These are phyloP conservation scores for Camponotus pennsylvanicus DNA, from an alignment of 1,140 invertebrate genomes.

Conservation along the genomic window DNA sequence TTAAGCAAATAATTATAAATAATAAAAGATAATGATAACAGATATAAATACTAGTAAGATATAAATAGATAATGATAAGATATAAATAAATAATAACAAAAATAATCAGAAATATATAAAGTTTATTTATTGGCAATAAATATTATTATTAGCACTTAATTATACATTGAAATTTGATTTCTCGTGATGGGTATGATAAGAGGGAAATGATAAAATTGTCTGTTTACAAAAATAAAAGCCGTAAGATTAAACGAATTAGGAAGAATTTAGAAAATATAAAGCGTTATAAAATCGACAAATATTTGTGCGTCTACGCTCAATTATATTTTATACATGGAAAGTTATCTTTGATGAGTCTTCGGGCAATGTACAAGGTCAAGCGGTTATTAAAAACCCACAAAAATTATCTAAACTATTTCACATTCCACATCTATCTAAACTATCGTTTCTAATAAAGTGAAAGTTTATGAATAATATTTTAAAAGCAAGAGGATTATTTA, in stretches of 20 bases:
- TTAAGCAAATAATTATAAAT: no score
- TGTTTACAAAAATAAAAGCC: background rate
- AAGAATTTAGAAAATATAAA: background rate
- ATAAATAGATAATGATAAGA: no score
- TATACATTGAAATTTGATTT: background rate
- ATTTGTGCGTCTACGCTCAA: conserved; percentile 14
- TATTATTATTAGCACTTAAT: no score
- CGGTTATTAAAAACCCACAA: conserved; percentile 3
- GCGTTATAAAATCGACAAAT: background rate
- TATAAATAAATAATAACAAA: no score
- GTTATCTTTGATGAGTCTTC: conserved; percentile 34
- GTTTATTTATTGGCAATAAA: no score
- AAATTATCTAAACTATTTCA: conserved; percentile 39
- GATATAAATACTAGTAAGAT: no score
- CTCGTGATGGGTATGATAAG: background rate
- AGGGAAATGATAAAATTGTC: background rate
- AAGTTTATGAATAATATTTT: background rate
- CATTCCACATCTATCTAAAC: background rate
- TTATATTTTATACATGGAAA: conserved; percentile 18
- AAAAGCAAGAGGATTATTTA: background rate
- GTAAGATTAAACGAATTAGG: background rate
- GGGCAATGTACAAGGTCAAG: background rate
- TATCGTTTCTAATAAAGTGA: background rate
- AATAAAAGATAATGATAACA: no score
- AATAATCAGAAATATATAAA: no score